A percentile compares a stretch with the other conserved stretches of the same genome.
Conservation (phyloP, 37 sponge, comb jelly and placozoan genomes). For the Crambe crambe region DNA sequence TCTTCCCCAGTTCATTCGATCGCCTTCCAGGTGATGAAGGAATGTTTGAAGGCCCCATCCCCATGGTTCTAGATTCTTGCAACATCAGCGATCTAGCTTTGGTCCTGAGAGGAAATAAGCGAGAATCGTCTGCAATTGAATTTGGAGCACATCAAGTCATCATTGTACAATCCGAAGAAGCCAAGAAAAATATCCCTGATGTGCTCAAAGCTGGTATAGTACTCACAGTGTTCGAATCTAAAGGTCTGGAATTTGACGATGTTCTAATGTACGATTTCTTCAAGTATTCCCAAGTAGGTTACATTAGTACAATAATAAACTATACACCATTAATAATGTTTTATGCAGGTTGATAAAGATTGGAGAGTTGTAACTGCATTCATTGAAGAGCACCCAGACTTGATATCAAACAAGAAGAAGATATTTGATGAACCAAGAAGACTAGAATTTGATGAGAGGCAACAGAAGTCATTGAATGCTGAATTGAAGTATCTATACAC, state of each 20-base stretch:
- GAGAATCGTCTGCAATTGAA: slow-evolving; percentile 62
- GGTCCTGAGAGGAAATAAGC: slow-evolving; percentile 48
- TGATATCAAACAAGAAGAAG: background rate
- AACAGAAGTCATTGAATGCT: slow-evolving; percentile 62
- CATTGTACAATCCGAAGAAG: slow-evolving; percentile 74
- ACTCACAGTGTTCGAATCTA: slow-evolving; percentile 82
- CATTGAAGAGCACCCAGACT: slow-evolving; percentile 2
- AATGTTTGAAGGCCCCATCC: slow-evolving; percentile 63
- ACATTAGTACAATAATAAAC: no score
- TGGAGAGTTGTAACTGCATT: slow-evolving; percentile 65
- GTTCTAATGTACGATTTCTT: slow-evolving; percentile 88
- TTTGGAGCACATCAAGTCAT: slow-evolving; percentile 89
- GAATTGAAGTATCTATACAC: slow-evolving; percentile 88
- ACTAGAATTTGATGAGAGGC: slow-evolving; percentile 53
- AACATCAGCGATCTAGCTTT: slow-evolving; percentile 53
- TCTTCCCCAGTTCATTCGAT: slow-evolving; percentile 74
- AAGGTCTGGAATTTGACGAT: slow-evolving; percentile 89
- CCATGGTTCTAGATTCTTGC: slow-evolving; percentile 45
- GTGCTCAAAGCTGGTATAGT: slow-evolving; percentile 60
- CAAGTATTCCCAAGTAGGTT: slow-evolving; percentile 73
- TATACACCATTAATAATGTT: no score
- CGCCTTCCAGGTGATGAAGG: slow-evolving; percentile 45
- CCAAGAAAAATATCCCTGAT: slow-evolving; percentile 54
- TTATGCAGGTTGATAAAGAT: slow-evolving; percentile 52
- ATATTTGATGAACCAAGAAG: slow-evolving; percentile 17